Conservation (phyloP, 35 echinoderm and acorn worm genomes). For the Apostichopus japonicus region DNA sequence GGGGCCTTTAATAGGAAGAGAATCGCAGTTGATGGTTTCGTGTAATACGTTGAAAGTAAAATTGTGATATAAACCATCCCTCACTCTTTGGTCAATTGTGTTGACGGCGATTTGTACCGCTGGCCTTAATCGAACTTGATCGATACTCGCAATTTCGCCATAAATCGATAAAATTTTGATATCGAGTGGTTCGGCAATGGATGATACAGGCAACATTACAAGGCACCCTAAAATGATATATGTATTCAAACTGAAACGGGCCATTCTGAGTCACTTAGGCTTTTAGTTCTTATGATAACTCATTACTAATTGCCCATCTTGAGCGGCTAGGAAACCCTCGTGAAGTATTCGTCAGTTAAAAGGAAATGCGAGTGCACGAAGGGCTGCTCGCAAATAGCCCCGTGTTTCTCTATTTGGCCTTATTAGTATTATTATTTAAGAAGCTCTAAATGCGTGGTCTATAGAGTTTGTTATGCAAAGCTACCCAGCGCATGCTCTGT, state of each 20-base stretch:
- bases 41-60: slow-evolving; percentile 65
- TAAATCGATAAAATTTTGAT: slow-evolving; percentile 53
- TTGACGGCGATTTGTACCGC: slow-evolving; percentile 81
- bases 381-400: no score
- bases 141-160: slow-evolving; percentile 37
- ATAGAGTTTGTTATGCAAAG: no score
- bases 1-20: slow-evolving; percentile 43
- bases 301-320: no score
- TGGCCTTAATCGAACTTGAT: slow-evolving; percentile 53
- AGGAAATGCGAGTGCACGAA: no score
- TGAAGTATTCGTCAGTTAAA: no score
- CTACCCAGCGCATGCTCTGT: no score
- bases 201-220: neutral
- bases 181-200: neutral
- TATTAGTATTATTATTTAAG: no score
- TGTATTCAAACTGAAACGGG: neutral
- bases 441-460: no score
- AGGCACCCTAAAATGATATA: neutral
- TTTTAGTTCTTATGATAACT: no score
- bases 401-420: no score
- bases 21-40: slow-evolving; percentile 41
- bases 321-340: no score
- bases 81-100: slow-evolving; percentile 26
- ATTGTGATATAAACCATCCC: slow-evolving; percentile 58
- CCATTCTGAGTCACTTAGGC: neutral